Evolutionary conservation across 2,888 invertebrate species (phyloP).

Genomic region (Eupithecia insigniata): DNA sequence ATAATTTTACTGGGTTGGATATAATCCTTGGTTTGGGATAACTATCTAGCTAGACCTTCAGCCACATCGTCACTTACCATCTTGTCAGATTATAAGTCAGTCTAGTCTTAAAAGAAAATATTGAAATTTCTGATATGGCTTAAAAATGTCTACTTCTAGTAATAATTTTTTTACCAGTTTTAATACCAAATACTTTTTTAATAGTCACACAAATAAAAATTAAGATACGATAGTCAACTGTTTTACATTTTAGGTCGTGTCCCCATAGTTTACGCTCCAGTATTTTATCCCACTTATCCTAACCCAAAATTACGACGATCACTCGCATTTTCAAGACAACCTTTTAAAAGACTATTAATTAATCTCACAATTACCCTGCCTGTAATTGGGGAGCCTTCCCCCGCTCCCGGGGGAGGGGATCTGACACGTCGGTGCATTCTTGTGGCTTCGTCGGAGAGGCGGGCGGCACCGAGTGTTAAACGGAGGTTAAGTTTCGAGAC

Average conservation of each 20-base stretch:
- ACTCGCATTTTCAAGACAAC: background rate
- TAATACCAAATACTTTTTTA: background rate
- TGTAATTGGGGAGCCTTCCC: conserved; percentile 28
- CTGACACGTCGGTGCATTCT: conserved; percentile 79
- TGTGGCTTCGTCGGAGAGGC: conserved; percentile 72
- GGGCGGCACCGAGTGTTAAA: conserved; percentile 48
- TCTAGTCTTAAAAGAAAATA: too few species aligned
- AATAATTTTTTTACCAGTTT: too few species aligned
- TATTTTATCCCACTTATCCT: conserved; percentile 1
- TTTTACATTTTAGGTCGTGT: background rate
- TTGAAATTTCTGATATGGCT: too few species aligned
- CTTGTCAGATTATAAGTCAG: too few species aligned
- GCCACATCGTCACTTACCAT: too few species aligned
- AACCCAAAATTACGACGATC: conserved; percentile 11
- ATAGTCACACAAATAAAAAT: background rate
- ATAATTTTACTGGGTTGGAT: too few species aligned
- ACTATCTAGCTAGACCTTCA: background rate
- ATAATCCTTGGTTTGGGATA: background rate
- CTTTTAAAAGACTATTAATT: conserved; percentile 36
- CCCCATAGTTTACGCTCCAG: background rate
- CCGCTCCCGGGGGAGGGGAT: conserved; percentile 55
- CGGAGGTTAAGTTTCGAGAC: conserved; percentile 12
- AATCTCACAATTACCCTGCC: conserved; percentile 35
- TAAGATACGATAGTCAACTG: background rate
- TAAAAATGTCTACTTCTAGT: too few species aligned